Evolutionary conservation across 2,888 invertebrate species (phyloP).

Genomic region (Pimpla rufipes): DNA sequence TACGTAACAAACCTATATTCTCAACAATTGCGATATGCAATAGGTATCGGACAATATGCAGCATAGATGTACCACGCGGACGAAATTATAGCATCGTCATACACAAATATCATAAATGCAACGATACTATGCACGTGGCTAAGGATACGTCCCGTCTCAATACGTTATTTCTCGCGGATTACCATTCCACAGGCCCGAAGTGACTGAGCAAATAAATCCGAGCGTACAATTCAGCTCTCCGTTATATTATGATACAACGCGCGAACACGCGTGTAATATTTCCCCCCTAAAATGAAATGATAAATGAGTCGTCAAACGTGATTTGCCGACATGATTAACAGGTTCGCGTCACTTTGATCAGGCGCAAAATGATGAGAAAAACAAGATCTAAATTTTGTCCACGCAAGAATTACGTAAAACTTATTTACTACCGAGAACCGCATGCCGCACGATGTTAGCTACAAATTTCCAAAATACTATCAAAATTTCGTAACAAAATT

Average conservation of each 20-base stretch:
- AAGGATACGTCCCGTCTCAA: slow-evolving; percentile 9
- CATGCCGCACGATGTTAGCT: too few relatives aligned
- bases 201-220: slow-evolving; percentile 15
- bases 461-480: too few relatives aligned
- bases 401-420: too few relatives aligned
- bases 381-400: too few relatives aligned
- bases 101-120: slow-evolving; percentile 38
- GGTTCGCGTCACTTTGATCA: too few relatives aligned
- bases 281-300: background rate
- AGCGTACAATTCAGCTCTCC: background rate
- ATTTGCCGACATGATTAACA: background rate
- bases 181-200: slow-evolving; percentile 12
- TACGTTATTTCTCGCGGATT: background rate
- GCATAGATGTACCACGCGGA: slow-evolving; percentile 8
- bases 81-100: slow-evolving; percentile 7
- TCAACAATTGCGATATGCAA: slow-evolving; percentile 59
- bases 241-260: background rate
- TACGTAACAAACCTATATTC: slow-evolving; percentile 49
- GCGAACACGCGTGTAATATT: background rate
- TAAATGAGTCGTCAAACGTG: slow-evolving; percentile 1
- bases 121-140: slow-evolving; percentile 28
- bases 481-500: too few relatives aligned
- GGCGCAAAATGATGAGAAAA: too few relatives aligned
- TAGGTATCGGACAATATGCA: slow-evolving; percentile 36
- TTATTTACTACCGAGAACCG: too few relatives aligned